phyloP scores from a whole-genome alignment of 2,888 invertebrate genomes.

The Scaptomyza flava region DNA sequence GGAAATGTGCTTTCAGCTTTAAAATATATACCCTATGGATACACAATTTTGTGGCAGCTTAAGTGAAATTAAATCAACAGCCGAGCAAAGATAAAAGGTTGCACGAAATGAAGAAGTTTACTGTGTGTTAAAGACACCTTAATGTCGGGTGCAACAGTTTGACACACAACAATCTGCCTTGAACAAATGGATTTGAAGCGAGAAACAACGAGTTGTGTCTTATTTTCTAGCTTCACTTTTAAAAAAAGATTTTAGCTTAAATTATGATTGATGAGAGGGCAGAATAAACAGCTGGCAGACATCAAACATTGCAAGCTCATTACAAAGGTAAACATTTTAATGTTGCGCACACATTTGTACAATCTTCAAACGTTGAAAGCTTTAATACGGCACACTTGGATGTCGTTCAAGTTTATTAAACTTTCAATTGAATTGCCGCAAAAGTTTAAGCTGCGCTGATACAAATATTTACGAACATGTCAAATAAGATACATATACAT shows the following conservation, averaged over 20 bases:
- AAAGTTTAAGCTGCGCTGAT: conserved; percentile 3
- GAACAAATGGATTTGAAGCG: conserved; percentile 12
- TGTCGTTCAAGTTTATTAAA: conserved; percentile 9
- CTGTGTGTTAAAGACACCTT: conserved; percentile 6
- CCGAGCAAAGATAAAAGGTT: conserved; percentile 36
- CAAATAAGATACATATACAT: conserved; percentile 5
- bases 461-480: neutral
- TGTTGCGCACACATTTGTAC: conserved; percentile 49
- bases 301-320: conserved; percentile 43
- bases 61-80: conserved; percentile 63
- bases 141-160: conserved; percentile 45
- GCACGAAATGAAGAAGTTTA: conserved; percentile 20
- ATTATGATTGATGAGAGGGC: conserved; percentile 7
- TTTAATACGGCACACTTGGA: neutral
- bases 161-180: conserved; percentile 10
- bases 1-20: too few relatives aligned
- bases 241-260: neutral
- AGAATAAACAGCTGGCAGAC: conserved; percentile 2
- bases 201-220: conserved; percentile 41
- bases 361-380: neutral
- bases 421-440: conserved; percentile 17
- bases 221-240: conserved; percentile 18
- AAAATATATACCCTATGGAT: neutral
- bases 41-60: neutral
- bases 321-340: conserved; percentile 54